Conservation (phyloP, 2,797 vertebrate genomes). For the Lagorchestes hirsutus region DNA sequence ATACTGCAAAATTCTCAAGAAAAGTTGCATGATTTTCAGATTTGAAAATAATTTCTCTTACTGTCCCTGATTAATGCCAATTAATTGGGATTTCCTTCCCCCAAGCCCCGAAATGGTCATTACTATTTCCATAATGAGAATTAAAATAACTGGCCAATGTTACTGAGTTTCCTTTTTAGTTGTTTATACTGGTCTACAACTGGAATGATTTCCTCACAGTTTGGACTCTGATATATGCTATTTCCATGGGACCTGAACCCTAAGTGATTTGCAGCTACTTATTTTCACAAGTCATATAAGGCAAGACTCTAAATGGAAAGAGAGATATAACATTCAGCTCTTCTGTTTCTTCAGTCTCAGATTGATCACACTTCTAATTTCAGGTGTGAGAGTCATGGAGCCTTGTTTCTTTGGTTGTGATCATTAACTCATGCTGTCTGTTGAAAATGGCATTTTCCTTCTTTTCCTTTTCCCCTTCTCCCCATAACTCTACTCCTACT, state of each 20-base stretch:
- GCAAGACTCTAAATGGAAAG: constrained; percentile 40
- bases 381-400: constrained; percentile 46
- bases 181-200: constrained; percentile 38
- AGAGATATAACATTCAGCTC: background rate
- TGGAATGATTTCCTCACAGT: constrained; percentile 47
- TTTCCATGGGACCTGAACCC: constrained; percentile 32
- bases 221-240: constrained; percentile 27
- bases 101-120: background rate
- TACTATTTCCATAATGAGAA: constrained; percentile 34
- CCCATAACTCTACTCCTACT: constrained; percentile 26
- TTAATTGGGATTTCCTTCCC: constrained; percentile 42
- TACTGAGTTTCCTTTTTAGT: constrained; percentile 30
- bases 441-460: constrained; percentile 58
- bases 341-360: background rate
- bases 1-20: constrained; percentile 66
- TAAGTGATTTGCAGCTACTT: constrained; percentile 45
- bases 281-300: background rate
- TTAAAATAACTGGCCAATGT: background rate
- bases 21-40: constrained; percentile 49
- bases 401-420: background rate
- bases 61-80: constrained; percentile 29
- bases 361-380: constrained; percentile 19
- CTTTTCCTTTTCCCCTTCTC: constrained; percentile 35
- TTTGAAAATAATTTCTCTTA: constrained; percentile 55
- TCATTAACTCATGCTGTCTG: constrained; percentile 37